These are phyloP conservation scores for Phainopepla nitens DNA, from an alignment of 2,113 vertebrate genomes.

Conservation along the genomic window DNA sequence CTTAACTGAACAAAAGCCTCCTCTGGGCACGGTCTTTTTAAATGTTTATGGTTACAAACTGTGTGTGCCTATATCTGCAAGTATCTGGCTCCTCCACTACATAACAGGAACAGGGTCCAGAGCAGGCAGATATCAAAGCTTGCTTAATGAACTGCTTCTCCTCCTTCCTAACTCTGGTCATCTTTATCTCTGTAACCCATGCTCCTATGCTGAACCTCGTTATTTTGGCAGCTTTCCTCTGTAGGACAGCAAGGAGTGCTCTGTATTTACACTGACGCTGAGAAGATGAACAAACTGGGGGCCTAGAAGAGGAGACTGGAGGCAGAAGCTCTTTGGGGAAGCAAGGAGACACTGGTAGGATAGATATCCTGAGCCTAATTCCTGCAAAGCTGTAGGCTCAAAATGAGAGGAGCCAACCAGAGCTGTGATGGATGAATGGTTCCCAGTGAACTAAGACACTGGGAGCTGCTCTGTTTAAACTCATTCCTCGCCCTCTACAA, in stretches of 20 bases:
- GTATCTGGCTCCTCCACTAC: background rate
- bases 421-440: background rate
- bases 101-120: background rate
- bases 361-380: background rate
- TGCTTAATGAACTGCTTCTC: background rate
- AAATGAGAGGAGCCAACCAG: background rate
- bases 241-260: background rate
- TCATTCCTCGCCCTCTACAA: background rate
- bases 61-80: background rate
- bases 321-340: background rate
- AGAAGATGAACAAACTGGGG: background rate
- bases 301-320: background rate
- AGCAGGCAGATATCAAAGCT: background rate
- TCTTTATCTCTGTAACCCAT: background rate
- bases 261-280: background rate
- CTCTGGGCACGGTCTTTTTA: background rate
- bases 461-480: background rate
- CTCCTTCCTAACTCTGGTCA: background rate
- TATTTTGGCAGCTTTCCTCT: background rate
- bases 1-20: background rate
- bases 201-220: background rate
- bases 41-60: background rate
- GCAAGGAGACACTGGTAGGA: background rate
- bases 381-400: background rate
- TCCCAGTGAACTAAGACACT: background rate